A percentile compares a stretch with the other conserved stretches of the same genome.
Conservation (phyloP, 2,113 vertebrate genomes). For the Notarius quadriscutis region DNA sequence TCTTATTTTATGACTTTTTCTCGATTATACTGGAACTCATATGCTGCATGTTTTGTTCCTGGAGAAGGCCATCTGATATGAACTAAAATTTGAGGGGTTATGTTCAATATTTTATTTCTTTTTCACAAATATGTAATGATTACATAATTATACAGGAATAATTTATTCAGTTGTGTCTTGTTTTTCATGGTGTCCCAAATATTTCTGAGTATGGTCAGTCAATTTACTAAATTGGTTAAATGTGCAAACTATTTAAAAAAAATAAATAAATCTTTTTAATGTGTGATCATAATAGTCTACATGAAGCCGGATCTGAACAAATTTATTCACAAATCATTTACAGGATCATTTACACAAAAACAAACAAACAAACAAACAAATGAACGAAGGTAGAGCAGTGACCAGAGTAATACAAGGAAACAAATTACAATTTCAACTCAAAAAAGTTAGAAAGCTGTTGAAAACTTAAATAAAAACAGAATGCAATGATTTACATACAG, state of each 20-base stretch:
- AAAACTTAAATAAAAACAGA: too few species aligned
- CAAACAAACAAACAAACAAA: too few species aligned
- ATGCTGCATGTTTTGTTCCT: not conserved
- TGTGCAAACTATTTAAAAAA: not conserved
- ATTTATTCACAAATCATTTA: not conserved
- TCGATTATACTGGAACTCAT: not conserved
- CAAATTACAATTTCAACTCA: too few species aligned
- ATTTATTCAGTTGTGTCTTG: not conserved
- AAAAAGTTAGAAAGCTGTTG: too few species aligned
- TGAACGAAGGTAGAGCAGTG: too few species aligned
- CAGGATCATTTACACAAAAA: not conserved
- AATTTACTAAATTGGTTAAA: not conserved
- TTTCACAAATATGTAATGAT: not conserved
- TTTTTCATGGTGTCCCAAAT: not conserved
- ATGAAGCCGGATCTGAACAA: not conserved
- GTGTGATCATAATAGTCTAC: not conserved
- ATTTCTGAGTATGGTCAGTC: not conserved
- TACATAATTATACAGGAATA: not conserved
- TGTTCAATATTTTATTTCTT: not conserved
- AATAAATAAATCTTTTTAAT: not conserved
- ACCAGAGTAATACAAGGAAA: too few species aligned
- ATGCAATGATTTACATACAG: too few species aligned
- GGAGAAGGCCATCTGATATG: not conserved
- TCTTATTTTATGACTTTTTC: not conserved
- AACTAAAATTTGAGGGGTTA: not conserved